These are phyloP conservation scores for Cettia cetti DNA, from an alignment of 2,113 vertebrate genomes.

Conservation along the genomic window DNA sequence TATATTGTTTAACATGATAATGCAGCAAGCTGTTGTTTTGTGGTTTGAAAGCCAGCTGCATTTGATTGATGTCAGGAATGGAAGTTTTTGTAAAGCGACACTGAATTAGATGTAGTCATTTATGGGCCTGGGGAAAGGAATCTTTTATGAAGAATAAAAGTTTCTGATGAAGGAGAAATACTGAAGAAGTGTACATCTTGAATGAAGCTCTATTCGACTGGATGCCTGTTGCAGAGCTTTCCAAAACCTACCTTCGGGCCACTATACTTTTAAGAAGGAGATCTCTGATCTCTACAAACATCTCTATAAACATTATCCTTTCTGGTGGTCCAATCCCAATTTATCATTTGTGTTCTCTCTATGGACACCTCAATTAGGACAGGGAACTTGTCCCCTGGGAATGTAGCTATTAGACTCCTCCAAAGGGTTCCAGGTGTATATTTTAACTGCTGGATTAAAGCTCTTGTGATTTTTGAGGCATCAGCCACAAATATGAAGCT, in stretches of 20 bases:
- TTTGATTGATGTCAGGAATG: constrained; percentile 67
- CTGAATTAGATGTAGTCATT: constrained; percentile 67
- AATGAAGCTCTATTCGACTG: constrained; percentile 6
- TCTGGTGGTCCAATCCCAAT: not conserved
- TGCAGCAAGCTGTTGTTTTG: constrained; percentile 70
- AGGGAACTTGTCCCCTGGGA: not conserved
- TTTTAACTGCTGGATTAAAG: not conserved
- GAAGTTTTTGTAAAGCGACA: constrained; percentile 71
- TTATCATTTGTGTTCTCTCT: not conserved
- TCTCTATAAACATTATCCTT: rapidly evolving
- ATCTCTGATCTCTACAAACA: too few species aligned
- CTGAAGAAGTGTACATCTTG: constrained; percentile 22
- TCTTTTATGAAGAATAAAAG: constrained; percentile 76
- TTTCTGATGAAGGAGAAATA: constrained; percentile 57
- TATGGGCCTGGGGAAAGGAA: constrained; percentile 69
- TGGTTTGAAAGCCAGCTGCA: constrained; percentile 59
- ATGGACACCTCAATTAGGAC: not conserved
- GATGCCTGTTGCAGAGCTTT: not conserved
- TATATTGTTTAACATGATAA: constrained; percentile 56
- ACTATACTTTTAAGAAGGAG: not conserved
- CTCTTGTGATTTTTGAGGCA: not conserved
- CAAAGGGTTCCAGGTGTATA: not conserved
- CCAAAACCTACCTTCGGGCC: not conserved
- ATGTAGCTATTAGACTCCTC: rapidly evolving
- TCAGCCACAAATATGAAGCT: not conserved